Base-by-base conservation (phyloP, 2,113 vertebrate genomes). In the Anhinga rufa region DNA sequence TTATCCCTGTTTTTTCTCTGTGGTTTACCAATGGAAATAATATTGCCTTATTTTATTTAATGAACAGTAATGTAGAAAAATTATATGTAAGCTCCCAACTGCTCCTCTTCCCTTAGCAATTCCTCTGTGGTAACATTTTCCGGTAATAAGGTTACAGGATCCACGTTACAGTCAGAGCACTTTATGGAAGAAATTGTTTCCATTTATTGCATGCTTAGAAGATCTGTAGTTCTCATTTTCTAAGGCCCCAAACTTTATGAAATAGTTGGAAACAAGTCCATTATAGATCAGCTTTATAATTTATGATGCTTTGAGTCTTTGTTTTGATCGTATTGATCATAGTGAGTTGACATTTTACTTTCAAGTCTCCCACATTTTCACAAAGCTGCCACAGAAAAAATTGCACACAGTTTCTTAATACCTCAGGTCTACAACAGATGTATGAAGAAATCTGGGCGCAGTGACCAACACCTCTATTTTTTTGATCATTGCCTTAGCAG, bases 11-110 rank as follows among this genome's bases (percentile, higher is more conserved):
- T 84, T 95, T 94, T 82, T 29, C 42, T 88, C 48, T 36, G 46
- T 82, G 55, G 22, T 68, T 97, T 82, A 66, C 51, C n/a, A 71
- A 17, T 81, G 55, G 70, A 87, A 86, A 79, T 62, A 77, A 74
- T 52, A 88, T 74, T 93, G 68, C 34, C 28, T 86, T 84, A 51
- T 90, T 92, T 86, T 81, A 91, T 80, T 90, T 94, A 88, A 92
- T 90, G 42, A 96, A 92, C 42, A 86, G 71, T 77, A 93, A 90
- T 81, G 20, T 52, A 88, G 79, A 95, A 90, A 85, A 94, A 92
- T 62, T 66, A 36, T 49, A 77, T 29, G 25, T 77, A 77, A 86
- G 28, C 40, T 88, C 75, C 62, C 62, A 92, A 57, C 71, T 48
- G 54, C 68, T 91, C 20, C 32, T 82, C 48, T 88, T 88, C 55